Evolutionary conservation across 2,888 invertebrate genomes (phyloP), one percentile per base, ranked within the genome.

Genomic region (Lypha dubia): DNA sequence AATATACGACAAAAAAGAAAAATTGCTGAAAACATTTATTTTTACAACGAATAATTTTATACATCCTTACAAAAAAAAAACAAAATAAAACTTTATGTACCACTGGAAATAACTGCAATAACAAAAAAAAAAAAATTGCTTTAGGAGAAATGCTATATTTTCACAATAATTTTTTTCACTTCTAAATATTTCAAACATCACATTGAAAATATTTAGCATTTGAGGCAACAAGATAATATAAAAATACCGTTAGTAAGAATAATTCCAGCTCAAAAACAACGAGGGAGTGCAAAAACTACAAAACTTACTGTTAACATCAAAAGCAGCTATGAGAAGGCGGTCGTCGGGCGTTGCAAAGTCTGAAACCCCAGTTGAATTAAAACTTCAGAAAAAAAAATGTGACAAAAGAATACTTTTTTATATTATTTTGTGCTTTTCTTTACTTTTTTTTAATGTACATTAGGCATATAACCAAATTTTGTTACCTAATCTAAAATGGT

Each of bases 171-270:
- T 49, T 62, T 63, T 63, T n/a, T 41, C 79, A 70, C 44, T 3
- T 79, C 62, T 68, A 51, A 63, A 49, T 68, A 44, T 24, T 75
- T 20, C 81, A 70, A 75, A 46, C 58, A 41, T 46, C 70, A 63
- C 75, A 81, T 62, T 70, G 56, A 76, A 63, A 71, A 76, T 65
- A 76, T 76, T 71, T 56, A 49, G 46, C 20, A 71, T 63, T 82
- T 51, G 65, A 32, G 49, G 76, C 63, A 82, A 65, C 70, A 46
- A 63, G n/a, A 44, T 5, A 44, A n/a, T 44, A 44, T 44, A 9
- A 44, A 15, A 44, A 44, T 44, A 44, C 44, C 44, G 11, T 9
- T 13, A 75, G 74, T 53, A 63, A 75, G 56, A 32, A 53, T 41
- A 53, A 53, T 58, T 13, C 22, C 44, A 20, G n/a, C 32, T 44